Conservation (phyloP, 1,140 invertebrate species). For the Micrasema longulum region DNA sequence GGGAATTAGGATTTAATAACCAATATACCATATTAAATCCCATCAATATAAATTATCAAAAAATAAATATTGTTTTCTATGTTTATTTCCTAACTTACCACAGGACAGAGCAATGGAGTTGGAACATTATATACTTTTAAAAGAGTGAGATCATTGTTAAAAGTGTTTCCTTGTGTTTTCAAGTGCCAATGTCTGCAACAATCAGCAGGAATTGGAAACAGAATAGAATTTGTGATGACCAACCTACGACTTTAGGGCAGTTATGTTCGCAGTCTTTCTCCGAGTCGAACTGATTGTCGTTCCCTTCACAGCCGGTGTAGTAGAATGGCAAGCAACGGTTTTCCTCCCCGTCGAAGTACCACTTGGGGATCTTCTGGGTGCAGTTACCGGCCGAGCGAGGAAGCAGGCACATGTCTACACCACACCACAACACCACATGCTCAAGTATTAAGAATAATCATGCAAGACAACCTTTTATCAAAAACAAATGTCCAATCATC, state of each 20-base stretch:
- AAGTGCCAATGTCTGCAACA: too few relatives aligned
- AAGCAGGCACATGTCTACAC: conserved; percentile 82
- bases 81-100: too few relatives aligned
- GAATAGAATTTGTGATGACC: too few relatives aligned
- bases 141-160: too few relatives aligned
- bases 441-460: conserved; percentile 14
- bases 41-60: too few relatives aligned
- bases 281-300: conserved; percentile 87
- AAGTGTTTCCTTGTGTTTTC: too few relatives aligned
- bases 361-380: conserved; percentile 79
- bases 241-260: conserved; percentile 85
- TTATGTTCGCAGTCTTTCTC: conserved; percentile 81
- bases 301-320: conserved; percentile 92
- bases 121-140: too few relatives aligned
- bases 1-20: too few relatives aligned
- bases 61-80: too few relatives aligned
- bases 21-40: too few relatives aligned
- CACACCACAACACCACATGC: conserved; percentile 34
- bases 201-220: too few relatives aligned
- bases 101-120: too few relatives aligned
- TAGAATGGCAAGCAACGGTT: conserved; percentile 95
- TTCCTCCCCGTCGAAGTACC: conserved; percentile 88
- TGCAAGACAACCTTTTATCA: conserved; percentile 38
- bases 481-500: not conserved
- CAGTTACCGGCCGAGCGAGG: conserved; percentile 85